Conservation (phyloP, 1,140 invertebrate species). For the Drosophila miranda region DNA sequence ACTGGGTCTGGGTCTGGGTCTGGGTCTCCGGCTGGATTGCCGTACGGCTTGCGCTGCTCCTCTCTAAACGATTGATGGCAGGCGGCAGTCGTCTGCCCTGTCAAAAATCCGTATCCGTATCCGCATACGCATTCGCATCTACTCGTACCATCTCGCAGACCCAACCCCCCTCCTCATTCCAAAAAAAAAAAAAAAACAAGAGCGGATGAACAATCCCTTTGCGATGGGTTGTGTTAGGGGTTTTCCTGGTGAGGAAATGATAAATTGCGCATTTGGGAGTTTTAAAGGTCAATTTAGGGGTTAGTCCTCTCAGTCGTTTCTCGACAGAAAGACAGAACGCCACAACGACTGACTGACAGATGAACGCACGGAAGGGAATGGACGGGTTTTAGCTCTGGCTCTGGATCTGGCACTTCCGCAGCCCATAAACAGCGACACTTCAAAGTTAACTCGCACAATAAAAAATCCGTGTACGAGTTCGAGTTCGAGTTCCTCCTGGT, state of each 20-base stretch:
- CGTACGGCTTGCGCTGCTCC: conserved; percentile 34
- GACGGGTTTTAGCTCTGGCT: neutral
- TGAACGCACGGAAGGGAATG: conserved; percentile 12
- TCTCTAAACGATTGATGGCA: conserved; percentile 76
- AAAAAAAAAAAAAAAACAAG: too few species aligned
- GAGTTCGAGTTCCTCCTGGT: too few species aligned
- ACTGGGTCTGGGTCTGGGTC: too few species aligned
- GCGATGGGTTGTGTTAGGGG: conserved; percentile 3
- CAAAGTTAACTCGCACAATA: conserved; percentile 78
- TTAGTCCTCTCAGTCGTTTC: conserved; percentile 44
- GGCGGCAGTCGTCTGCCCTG: conserved; percentile 39
- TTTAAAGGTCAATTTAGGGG: conserved; percentile 82
- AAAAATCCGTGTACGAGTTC: conserved; percentile 63
- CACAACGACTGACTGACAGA: conserved; percentile 60
- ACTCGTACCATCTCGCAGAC: neutral
- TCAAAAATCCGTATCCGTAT: conserved; percentile 53
- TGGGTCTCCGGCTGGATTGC: conserved; percentile 1
- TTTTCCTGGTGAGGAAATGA: conserved; percentile 71
- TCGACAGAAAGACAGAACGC: neutral
- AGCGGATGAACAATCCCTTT: neutral
- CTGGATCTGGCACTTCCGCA: conserved; percentile 27
- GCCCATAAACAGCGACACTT: conserved; percentile 72
- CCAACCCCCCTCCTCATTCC: too few species aligned
- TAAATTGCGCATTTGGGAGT: conserved; percentile 82
- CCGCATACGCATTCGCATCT: conserved; percentile 5